Evolutionary conservation across 2,888 invertebrate species (phyloP).

Genomic region (Dicycla oo): DNA sequence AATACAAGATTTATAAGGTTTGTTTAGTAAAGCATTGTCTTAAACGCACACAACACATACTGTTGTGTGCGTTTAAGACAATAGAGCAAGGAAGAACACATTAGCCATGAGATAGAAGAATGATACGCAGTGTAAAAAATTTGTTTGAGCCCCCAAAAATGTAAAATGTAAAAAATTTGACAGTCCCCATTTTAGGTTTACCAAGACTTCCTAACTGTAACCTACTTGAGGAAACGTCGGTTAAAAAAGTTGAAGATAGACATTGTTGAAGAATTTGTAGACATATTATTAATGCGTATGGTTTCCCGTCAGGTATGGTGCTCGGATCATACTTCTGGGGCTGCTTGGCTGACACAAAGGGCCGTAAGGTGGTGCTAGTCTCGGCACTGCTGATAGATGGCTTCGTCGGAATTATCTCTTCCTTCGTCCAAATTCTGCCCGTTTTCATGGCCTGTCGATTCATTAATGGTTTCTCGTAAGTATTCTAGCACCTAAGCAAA

Average conservation of each 20-base stretch:
- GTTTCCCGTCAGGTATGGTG: constrained; percentile 92
- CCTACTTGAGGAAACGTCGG: background rate
- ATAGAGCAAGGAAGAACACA: background rate
- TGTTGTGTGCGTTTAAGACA: background rate
- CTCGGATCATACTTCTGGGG: constrained; percentile 96
- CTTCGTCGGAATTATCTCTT: constrained; percentile 93
- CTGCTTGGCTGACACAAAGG: constrained; percentile 95
- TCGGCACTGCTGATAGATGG: constrained; percentile 94
- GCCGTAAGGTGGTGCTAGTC: constrained; percentile 94
- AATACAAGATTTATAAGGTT: background rate
- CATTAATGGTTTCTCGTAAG: constrained; percentile 95
- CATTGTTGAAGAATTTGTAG: background rate
- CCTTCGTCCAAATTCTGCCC: constrained; percentile 93
- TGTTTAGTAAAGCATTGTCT: background rate
- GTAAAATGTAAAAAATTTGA: no score
- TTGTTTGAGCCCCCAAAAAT: background rate
- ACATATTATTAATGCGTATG: background rate
- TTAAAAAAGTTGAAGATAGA: background rate
- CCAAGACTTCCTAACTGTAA: background rate
- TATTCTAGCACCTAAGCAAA: constrained; percentile 60
- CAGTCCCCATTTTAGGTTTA: background rate
- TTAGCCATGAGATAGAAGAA: background rate
- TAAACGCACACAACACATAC: no score
- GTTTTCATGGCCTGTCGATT: constrained; percentile 94
- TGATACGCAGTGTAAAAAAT: background rate